Evolutionary conservation across 2,797 vertebrate genomes (phyloP).

Genomic region (Smutsia gigantea): DNA sequence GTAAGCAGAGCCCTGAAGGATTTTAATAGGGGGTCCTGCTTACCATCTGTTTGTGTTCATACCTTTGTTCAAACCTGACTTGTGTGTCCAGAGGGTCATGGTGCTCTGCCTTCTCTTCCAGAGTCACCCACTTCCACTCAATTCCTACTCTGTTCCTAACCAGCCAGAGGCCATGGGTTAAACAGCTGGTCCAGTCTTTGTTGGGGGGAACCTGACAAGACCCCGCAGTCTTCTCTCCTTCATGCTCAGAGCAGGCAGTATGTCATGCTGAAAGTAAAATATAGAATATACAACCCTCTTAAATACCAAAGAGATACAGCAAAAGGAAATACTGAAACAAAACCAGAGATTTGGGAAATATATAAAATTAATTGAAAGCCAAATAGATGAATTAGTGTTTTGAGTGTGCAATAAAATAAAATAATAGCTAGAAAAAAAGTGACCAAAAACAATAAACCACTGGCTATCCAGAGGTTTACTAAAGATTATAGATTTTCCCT

Average conservation of each 20-base stretch:
- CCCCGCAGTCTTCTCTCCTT: neutral
- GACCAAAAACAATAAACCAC: neutral
- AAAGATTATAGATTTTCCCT: neutral
- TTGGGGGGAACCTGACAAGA: neutral
- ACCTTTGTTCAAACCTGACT: neutral
- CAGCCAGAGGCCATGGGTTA: neutral
- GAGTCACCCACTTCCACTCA: neutral
- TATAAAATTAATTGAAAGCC: neutral
- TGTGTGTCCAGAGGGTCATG: neutral
- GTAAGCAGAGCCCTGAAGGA: neutral
- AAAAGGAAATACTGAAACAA: neutral
- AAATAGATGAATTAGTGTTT: constrained; percentile 19
- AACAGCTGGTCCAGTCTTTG: neutral
- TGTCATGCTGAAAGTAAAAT: neutral
- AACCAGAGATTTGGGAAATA: neutral
- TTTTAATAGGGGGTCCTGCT: neutral
- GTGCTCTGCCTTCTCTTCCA: neutral
- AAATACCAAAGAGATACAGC: neutral
- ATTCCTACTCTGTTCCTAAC: neutral
- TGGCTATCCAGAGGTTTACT: neutral
- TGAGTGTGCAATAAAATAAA: too few species aligned
- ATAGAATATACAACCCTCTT: neutral
- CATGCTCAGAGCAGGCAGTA: neutral
- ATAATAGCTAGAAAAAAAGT: neutral
- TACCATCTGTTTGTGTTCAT: neutral